Base-by-base conservation (phyloP, 2,113 vertebrate genomes). In the Limanda limanda region DNA sequence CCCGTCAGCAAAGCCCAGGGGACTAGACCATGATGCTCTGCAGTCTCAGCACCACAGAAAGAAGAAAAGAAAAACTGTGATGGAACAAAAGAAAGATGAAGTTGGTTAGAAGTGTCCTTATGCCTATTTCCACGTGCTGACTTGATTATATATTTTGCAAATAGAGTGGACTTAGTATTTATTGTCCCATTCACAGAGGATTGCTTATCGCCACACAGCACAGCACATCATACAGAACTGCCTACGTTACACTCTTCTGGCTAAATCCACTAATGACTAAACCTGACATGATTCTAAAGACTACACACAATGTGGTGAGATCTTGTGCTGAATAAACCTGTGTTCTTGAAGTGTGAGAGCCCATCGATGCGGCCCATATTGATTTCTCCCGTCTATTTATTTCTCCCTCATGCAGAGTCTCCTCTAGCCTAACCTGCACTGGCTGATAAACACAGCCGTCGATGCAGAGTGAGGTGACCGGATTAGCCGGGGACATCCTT, bases 301-400 rank as follows among this genome's bases (percentile, higher is more conserved):
- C 72, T 18, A 21, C 17, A 55, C 54, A 52, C 57, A 66, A 60
- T 65, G 57, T 66, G 73, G n/a, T 68, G 75, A 78, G 57, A 47
- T 48, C 61, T 25, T 63, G 74, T 25, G 58, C 59, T 77, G 67
- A 83, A 89, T 65, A 55, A 71, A 81, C 55, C 64, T 52, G 55
- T 76, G 80, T 45, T 85, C 63, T 71, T 75, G 71, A 74, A 80
- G 71, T 4, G 23, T 60, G 58, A 24, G 65, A 40, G 52, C 59
- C 37, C 68, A 85, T 70, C 74, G 85, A 86, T 79, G 81, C 64
- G 75, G 84, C 70, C 55, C 59, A 20, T 73, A 90, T 91, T 57
- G 89, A 91, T 91, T 87, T 85, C 60, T 65, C 51, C 74, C 77
- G 81, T 89, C 85, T 86, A 79, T 82, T 81, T 89, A 83, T 87